Conservation (phyloP, 2,113 vertebrate species). For the Ctenodactylus gundi region DNA sequence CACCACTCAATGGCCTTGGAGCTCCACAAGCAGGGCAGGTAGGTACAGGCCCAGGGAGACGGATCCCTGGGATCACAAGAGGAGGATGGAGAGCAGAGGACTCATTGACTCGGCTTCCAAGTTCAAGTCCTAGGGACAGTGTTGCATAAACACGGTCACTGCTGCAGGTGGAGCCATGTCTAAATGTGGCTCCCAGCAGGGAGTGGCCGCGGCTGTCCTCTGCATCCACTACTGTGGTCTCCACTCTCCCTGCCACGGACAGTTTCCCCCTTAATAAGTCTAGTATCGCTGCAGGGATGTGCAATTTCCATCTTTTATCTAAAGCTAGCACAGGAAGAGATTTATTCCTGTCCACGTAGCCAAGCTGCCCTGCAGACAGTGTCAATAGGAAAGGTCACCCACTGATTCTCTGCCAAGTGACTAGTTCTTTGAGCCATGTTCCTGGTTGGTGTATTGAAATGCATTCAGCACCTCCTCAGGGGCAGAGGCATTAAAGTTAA, state of each 20-base stretch:
- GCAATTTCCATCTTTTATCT: constrained; percentile 73
- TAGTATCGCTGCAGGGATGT: constrained; percentile 41
- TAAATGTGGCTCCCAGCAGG: neutral
- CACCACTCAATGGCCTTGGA: neutral
- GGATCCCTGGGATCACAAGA: neutral
- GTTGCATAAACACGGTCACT: neutral
- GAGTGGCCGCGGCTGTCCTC: rapidly evolving
- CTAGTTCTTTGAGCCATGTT: constrained; percentile 80
- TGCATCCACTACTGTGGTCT: constrained; percentile 44
- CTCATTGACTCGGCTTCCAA: neutral
- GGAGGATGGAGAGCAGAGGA: neutral
- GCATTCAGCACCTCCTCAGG: constrained; percentile 76
- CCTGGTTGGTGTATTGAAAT: constrained; percentile 64
- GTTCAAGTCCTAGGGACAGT: neutral
- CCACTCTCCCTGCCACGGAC: neutral
- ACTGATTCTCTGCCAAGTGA: constrained; percentile 79
- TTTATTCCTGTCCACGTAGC: constrained; percentile 80
- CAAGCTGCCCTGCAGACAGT: constrained; percentile 81
- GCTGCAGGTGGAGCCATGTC: neutral
- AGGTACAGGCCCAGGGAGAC: neutral
- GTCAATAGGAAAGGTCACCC: constrained; percentile 85
- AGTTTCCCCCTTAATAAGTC: constrained; percentile 76
- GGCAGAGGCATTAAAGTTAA: constrained; percentile 83
- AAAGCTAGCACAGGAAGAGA: constrained; percentile 74
- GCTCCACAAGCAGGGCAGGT: neutral